Base-by-base conservation (phyloP, 2,113 vertebrate genomes). In the Paradoxurus hermaphroditus region DNA sequence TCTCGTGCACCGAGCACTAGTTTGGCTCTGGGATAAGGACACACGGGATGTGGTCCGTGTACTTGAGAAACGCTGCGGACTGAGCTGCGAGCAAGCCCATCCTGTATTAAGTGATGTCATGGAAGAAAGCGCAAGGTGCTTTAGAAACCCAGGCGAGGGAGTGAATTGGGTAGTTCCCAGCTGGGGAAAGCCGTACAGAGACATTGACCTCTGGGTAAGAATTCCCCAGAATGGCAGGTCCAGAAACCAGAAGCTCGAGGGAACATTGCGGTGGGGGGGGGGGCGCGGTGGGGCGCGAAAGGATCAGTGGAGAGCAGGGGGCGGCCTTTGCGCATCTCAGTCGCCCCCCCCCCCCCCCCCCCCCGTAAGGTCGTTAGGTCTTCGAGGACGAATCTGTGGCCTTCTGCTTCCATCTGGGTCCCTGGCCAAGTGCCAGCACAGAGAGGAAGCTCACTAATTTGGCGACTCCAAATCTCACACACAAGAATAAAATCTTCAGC, bases 341-440 rank as follows among this genome's bases (percentile, higher is more conserved):
- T 56, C 53, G 13, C 49, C 11, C 13, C 49, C 49, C 14, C 51
- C 14, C 51, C 51, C 14, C 51, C 49, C 51, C 21, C n/a, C 8
- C 46, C 6, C 19, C 44, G 2, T 46, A 34, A 36, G 3, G 51
- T 31, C 1, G 0, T n/a, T 15, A 15, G 8, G 34, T 63, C n/a
- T 75, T 79, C 15, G 8, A 34, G 46, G 73, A n/a, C 86, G 46
- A 39, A 67, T 46, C 7, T 46, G 41, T 39, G 41, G 34, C 63
- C 5, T 5, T 1, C 18, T 88, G n/a, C 36, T 27, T 85, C 51
- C 29, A 4, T n/a, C 56, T 36, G 56, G 39, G 62, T 87, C 62
- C 62, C 90, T 12, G 49, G 49, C 34, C 29, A 31, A 63, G 31
- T 49, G 44, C 82, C 25, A 4, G 34, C 19, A 14, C 27, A 21